A percentile compares a stretch with the other conserved stretches of the same genome.
phyloP scores from a whole-genome alignment of 2,888 invertebrate species.

The Parasteatoda lunata region DNA sequence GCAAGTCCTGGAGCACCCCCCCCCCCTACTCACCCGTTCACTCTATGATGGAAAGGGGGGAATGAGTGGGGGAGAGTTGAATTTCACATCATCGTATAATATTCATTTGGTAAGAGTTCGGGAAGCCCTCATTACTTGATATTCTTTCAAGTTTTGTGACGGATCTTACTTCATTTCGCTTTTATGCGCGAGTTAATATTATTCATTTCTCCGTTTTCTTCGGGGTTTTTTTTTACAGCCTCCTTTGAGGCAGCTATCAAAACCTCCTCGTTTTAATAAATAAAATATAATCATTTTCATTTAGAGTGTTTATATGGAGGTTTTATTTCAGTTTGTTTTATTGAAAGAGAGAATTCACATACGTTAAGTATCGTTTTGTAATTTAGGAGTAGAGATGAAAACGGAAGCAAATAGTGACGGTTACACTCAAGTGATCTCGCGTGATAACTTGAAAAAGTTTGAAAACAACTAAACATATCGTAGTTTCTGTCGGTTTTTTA shows the following conservation, averaged over 20 bases:
- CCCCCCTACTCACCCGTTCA: background rate
- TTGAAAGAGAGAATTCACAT: background rate
- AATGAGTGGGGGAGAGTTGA: slow-evolving; percentile 27
- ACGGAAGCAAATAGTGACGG: too few species aligned
- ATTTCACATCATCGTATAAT: slow-evolving; percentile 65
- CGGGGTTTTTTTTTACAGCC: background rate
- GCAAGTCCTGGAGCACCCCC: slow-evolving; percentile 5
- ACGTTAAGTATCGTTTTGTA: too few species aligned
- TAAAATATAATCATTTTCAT: slow-evolving; percentile 50
- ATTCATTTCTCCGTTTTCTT: slow-evolving; percentile 17
- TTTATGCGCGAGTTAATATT: slow-evolving; percentile 53
- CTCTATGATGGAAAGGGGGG: slow-evolving; percentile 20
- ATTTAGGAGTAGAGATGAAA: too few species aligned
- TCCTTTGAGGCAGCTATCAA: slow-evolving; percentile 8
- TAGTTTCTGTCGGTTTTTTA: too few species aligned
- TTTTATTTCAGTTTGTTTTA: slow-evolving; percentile 4
- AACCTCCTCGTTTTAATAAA: slow-evolving; percentile 50
- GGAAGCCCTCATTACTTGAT: slow-evolving; percentile 59
- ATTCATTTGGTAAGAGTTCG: slow-evolving; percentile 66
- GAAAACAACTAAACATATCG: too few species aligned
- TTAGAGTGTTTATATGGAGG: slow-evolving; percentile 4
- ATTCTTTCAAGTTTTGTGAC: slow-evolving; percentile 28
- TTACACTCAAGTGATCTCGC: too few species aligned
- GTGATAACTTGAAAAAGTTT: too few species aligned
- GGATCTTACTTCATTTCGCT: slow-evolving; percentile 46